Base-by-base conservation (phyloP, 2,113 vertebrate genomes). In the Esox niger region DNA sequence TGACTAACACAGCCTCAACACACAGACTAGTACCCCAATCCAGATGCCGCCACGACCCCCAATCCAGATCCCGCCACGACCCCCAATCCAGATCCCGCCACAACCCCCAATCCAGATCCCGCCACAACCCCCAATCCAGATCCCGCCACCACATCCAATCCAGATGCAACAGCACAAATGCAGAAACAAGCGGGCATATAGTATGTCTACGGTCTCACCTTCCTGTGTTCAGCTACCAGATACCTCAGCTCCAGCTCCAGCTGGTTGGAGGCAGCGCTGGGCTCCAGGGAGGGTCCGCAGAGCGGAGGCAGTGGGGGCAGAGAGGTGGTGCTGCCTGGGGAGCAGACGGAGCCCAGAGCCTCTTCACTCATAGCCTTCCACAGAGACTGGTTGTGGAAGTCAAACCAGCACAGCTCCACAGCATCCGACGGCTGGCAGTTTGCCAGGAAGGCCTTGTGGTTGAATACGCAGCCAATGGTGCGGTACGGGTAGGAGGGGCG, bases 331-430 rank as follows among this genome's bases (percentile, higher is more conserved):
- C 93, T 88, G 66, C 94, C 95, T 0, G 92, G 92, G 33, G 88
- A 86, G 69, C 96, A 98, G 0, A 98, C 94, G 0, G 97, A 97
- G 82, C 91, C 93, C 71, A 99, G 88, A 32, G 96, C 97, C 80
- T 98, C 96, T 74, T 86, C 91, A 29, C 95, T 98, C 97, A 99
- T 99, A 8, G 94, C 91, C 79, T 99, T 99, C 97, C 97, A 99
- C 64, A 88, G 93, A 20, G 96, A 96, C 74, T 91, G 94, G 82
- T 98, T 89, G 86, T 89, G 61, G 62, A 99, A 85, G 84, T 98
- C 95, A 90, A 98, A 98, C 55, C 93, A 74, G 73, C 95, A 98
- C 15, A 93, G 68, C 75, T 96, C 95, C 69, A 98, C 94, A 0
- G 93, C 90, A 0, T 97, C 95, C 4, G 95, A 94, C 2, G 96